Base-by-base conservation (phyloP, 1,140 invertebrate genomes). In the Bactericera cockerelli region DNA sequence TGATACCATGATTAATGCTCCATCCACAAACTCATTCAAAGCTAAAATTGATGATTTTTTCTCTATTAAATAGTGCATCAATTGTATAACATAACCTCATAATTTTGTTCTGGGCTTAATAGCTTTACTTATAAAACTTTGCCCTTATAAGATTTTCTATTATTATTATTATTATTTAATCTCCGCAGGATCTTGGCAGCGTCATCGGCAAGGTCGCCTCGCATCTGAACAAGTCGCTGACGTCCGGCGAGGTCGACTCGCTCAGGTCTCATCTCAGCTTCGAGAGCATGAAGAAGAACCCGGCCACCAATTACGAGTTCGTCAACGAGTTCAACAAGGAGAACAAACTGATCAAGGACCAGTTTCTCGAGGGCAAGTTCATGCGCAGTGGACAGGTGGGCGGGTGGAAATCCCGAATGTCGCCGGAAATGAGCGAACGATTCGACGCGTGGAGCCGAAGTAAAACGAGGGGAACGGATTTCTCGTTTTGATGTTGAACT, bases 381-480 rank as follows among this genome's bases (percentile, higher is more conserved):
- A 87, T 89, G 57, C 74, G 87, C 14, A 87, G 87, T 65, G 88
- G 88, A 0, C 77, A 84, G 70, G 80, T 89, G 25, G 89, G 89
- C 0, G 87, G 90, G 67, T 91, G 87, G 84, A 82, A 79, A 62
- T 87, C 88, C 70, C 77, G 86, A 61, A 88, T 92, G 81, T 77
- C 79, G 3, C 74, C 79, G 0, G 81, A 86, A 64, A 68, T 87
- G 61, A 77, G 80, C 2, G 65, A 74, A 24, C 75, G 75, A 64
- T 89, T 92, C 65, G 86, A 93, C 67, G 67, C 79, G 26, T 90
- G 86, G 84, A 83, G 77, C 1, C 76, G 81, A 39, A 70, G 79
- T 60, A 78, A 88, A 69, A 69, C 80, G 2, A 73, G 76, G 28
- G 28, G 28, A 31, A 31, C 4, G 4, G 28, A 31, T 31, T 31